Base-by-base conservation (phyloP, 2,797 vertebrate genomes). In the Sternarchorhynchus goeldii region DNA sequence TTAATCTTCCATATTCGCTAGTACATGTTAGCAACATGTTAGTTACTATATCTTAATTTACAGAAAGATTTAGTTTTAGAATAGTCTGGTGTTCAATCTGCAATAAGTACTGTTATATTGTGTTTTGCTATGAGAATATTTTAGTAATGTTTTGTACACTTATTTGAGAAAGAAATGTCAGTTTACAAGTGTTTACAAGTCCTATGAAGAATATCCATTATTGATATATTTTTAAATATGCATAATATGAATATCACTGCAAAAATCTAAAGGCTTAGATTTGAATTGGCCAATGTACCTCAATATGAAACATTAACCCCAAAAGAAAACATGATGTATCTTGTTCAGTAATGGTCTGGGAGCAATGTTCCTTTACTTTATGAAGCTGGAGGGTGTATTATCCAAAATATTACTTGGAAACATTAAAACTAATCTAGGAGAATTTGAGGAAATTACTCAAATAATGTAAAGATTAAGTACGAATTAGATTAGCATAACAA, bases 401-500 rank as follows among this genome's bases (percentile, higher is more conserved):
- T 80, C 83, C 50, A 34, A 69, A 75, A 64, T 72, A 78, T 82
- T 77, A 89, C 87, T 86, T 80, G 77, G 86, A 82, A 69, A 87
- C 88, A 87, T 84, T 50, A 50, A 75, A 62, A 82, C 84, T 84
- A 81, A 81, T 88, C 84, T 83, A 84, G 79, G 70, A 79, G 83
- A 85, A 82, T 82, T 82, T 88, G 76, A 71, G 80, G 74, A 72
- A 90, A 85, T 85, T 86, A 87, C 88, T 90, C 87, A 88, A 90
- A 89, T 79, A 73, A 87, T 83, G 81, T 82, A 85, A 87, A 90
- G 89, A 91, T 92, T 90, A 89, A 88, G 78, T 87, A 74, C 78
- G 87, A 90, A 89, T 91, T 88, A 88, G 84, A 88, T 80, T 84
- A 76, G 87, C 87, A 89, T 91, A 90, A 87, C 87, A 89, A 88